Percentiles rank a stretch among this genome's conserved stretches.
These are phyloP conservation scores for Hemithea aestivaria DNA, from an alignment of 2,888 invertebrate species.

Conservation along the genomic window DNA sequence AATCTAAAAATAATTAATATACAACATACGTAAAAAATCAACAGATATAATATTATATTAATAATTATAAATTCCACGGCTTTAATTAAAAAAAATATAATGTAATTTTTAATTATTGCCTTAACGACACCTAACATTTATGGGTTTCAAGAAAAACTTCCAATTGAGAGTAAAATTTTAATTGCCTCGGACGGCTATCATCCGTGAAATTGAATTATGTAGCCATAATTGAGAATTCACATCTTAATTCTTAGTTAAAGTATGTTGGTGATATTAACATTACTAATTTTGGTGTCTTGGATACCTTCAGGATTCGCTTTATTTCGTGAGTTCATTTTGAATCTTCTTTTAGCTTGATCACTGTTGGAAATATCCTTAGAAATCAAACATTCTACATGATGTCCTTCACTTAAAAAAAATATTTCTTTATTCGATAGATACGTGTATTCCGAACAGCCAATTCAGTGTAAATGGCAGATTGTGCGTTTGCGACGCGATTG, in stretches of 20 bases:
- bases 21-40: no score
- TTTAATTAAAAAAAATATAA: no score
- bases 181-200: conserved; percentile 22
- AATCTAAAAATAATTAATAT: no score
- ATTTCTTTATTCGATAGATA: conserved; percentile 34
- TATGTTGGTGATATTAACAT: conserved; percentile 49
- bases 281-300: conserved; percentile 42
- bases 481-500: conserved; percentile 53
- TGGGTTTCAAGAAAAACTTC: conserved; percentile 5
- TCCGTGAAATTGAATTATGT: conserved; percentile 38
- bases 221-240: conserved; percentile 19
- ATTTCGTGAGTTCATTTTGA: conserved; percentile 56
- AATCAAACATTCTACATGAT: no score
- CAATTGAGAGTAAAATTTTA: conserved; percentile 33
- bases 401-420: conserved; percentile 3
- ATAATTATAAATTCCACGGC: no score
- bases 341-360: no score
- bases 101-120: no score
- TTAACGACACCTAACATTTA: no score
- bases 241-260: conserved; percentile 33
- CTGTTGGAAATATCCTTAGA: no score
- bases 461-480: conserved; percentile 50
- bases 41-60: no score
- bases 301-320: conserved; percentile 32
- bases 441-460: conserved; percentile 59